phyloP scores from a whole-genome alignment of 2,113 vertebrate genomes.

The Emydura subglobosa region DNA sequence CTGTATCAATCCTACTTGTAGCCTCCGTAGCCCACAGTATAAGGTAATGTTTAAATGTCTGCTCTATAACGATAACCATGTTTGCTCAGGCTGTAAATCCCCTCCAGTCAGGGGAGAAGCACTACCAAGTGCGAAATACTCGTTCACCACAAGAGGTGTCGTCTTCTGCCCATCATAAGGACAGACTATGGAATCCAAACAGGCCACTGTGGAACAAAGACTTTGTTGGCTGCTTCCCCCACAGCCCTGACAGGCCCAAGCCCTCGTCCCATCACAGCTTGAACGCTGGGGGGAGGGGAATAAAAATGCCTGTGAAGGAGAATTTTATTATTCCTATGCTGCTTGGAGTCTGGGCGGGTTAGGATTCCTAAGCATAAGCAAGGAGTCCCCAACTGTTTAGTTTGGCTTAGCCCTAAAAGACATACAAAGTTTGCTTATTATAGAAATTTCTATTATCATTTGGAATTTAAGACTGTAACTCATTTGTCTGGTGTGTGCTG shows the following conservation, averaged over 20 bases:
- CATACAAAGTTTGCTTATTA: neutral
- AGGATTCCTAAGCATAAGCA: neutral
- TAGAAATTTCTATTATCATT: neutral
- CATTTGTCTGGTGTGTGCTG: neutral
- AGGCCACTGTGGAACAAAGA: neutral
- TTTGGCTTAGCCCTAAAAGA: neutral
- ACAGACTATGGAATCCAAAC: neutral
- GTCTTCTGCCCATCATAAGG: no score
- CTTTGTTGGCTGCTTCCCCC: neutral
- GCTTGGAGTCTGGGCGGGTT: neutral
- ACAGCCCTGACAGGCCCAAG: neutral
- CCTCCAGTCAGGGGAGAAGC: neutral
- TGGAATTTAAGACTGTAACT: neutral
- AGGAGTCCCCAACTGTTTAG: neutral
- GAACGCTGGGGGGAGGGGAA: neutral
- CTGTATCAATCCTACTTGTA: neutral
- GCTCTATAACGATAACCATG: no score
- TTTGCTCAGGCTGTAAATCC: neutral
- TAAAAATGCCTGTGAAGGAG: neutral
- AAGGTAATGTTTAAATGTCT: neutral
- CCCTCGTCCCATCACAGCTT: neutral
- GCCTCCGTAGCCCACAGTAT: neutral
- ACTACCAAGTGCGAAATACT: neutral
- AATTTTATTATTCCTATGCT: neutral
- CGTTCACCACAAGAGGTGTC: neutral